Evolutionary conservation across 2,888 invertebrate genomes (phyloP), one percentile per base, ranked within the genome.

Genomic region (Cremastobaeus sp.): DNA sequence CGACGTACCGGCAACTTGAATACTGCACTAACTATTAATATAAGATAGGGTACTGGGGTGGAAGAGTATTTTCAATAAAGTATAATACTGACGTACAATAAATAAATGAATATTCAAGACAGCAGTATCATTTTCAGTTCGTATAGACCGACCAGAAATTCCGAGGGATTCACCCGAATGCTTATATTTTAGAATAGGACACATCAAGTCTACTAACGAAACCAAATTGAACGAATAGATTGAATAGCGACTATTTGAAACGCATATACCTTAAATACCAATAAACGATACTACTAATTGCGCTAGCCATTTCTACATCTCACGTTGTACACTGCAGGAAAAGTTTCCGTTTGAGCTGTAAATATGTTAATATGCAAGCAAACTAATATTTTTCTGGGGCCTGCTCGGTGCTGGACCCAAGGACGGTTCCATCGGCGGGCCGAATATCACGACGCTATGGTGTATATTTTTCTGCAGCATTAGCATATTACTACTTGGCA

Each of bases 21-120:
- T 54, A 54, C 8, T 54, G 12, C 54, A 41, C 41, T 11, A 21
- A 47, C 52, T 52, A 52, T 37, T 52, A 37, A 35, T 52, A 60
- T 48, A 62, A 20, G 20, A 17, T 37, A 43, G 28, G 14, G 4
- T 50, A 52, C 15, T 43, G 28, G 35, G 45, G 15, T 62, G 52
- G 54, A 64, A 52, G 32, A 64, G 43, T 64, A 64, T 64, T 64
- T 64, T 64, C 48, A 64, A 52, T 64, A 45, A 45, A 52, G n/a
- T n/a, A 52, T 52, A 52, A 52, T 34, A 43, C 21, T 45, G 64
- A 52, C 52, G 64, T 45, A 64, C 52, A 64, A 64, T 64, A 64
- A 64, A 52, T 28, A 45, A 52, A 52, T 43, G 12, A 34, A 18
- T 35, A 30, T 28, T 39, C 15, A 39, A 39, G 20, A 20, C 30